Conservation (phyloP, 2,797 vertebrate species). For the Rhynchotus rufescens region DNA sequence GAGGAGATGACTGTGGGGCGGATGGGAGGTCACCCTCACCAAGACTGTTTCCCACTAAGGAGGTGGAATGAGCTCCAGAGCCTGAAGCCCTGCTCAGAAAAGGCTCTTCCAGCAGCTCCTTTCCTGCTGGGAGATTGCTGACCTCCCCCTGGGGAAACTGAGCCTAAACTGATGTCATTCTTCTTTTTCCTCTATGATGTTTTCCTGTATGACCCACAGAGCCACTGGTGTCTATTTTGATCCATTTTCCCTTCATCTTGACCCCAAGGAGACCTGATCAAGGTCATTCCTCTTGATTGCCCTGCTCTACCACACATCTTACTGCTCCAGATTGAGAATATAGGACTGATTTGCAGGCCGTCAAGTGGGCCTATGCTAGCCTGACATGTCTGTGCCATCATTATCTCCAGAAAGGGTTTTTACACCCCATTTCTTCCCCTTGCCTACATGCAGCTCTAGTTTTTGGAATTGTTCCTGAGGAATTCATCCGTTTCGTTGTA, state of each 20-base stretch:
- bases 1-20: background rate
- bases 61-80: background rate
- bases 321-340: background rate
- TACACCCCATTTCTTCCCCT: background rate
- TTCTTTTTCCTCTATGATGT: background rate
- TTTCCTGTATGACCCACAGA: background rate
- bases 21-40: background rate
- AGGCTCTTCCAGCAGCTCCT: background rate
- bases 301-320: accelerated
- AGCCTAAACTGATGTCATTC: background rate
- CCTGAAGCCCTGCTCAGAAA: background rate
- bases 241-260: constrained; percentile 28
- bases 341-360: background rate
- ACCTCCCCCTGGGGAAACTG: background rate
- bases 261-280: background rate
- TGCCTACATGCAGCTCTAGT: background rate
- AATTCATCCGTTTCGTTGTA: constrained; percentile 19
- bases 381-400: background rate
- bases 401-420: constrained; percentile 1
- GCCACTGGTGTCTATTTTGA: background rate
- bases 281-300: background rate
- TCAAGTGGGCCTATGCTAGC: background rate
- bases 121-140: background rate
- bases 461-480: constrained; percentile 25
- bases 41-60: background rate